Evolutionary conservation across 2,888 invertebrate species (phyloP).

Genomic region (Drosophila borborema): DNA sequence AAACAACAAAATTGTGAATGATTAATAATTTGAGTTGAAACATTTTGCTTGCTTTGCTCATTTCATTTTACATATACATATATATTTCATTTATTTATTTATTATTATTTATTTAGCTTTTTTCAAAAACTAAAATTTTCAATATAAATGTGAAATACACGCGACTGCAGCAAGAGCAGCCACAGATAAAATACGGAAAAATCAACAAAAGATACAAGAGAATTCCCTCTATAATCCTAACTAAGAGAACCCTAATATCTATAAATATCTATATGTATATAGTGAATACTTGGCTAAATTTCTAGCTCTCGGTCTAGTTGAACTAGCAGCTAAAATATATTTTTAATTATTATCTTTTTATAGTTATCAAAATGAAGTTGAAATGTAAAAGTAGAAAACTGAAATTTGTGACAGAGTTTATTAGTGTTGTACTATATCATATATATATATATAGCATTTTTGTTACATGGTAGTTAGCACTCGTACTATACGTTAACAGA

Average conservation of each 20-base stretch:
- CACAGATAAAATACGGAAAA: conserved; percentile 7
- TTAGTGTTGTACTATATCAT: conserved; percentile 24
- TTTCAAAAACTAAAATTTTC: not conserved
- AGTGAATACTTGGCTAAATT: not conserved
- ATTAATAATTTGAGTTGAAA: conserved; percentile 42
- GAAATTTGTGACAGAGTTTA: conserved; percentile 18
- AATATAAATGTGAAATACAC: not conserved
- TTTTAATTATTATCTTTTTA: not conserved
- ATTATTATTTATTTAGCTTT: conserved; percentile 4
- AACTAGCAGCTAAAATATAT: conserved; percentile 13
- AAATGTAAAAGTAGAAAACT: conserved; percentile 17
- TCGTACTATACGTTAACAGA: conserved; percentile 40
- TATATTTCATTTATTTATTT: not conserved
- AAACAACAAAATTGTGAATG: conserved; percentile 53
- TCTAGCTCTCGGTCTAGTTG: conserved; percentile 4
- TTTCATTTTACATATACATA: not conserved
- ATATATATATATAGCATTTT: conserved; percentile 25
- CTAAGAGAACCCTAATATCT: not conserved
- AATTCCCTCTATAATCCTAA: not conserved
- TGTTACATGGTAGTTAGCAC: conserved; percentile 29
- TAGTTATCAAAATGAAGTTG: conserved; percentile 12
- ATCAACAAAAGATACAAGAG: conserved; percentile 1
- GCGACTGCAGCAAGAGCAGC: conserved; percentile 11
- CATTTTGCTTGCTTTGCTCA: conserved; percentile 15
- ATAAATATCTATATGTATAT: not conserved